Evolutionary conservation across 2,113 vertebrate genomes (phyloP).

Genomic region (Dromas ardeola): DNA sequence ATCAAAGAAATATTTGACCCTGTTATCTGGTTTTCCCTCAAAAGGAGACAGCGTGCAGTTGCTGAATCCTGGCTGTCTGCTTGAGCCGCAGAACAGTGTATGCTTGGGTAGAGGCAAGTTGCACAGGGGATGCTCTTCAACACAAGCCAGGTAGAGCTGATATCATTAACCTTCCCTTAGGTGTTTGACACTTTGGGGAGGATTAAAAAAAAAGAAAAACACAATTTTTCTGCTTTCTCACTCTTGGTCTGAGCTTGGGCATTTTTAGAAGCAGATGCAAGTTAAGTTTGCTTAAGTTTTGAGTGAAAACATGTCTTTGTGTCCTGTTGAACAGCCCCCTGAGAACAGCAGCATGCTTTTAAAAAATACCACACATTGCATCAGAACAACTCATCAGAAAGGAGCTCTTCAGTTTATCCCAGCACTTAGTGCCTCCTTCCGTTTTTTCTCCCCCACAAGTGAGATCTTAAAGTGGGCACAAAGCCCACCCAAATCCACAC

Average conservation of each 20-base stretch:
- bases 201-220: neutral
- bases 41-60: neutral
- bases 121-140: neutral
- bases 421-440: neutral
- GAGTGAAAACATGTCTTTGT: neutral
- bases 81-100: neutral
- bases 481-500: neutral
- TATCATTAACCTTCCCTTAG: neutral
- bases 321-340: neutral
- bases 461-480: neutral
- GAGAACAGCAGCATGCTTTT: neutral
- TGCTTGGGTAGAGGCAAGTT: neutral
- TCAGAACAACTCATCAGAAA: neutral
- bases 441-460: neutral
- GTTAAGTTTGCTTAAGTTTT: neutral
- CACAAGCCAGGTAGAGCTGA: fast-evolving
- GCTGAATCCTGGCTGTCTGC: neutral
- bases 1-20: neutral
- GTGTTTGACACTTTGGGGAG: neutral
- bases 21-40: neutral
- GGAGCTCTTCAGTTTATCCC: neutral
- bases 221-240: neutral
- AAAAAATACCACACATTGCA: neutral
- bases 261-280: neutral
- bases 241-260: neutral